phyloP scores from a whole-genome alignment of 2,797 vertebrate genomes.

The Protonibea diacanthus region DNA sequence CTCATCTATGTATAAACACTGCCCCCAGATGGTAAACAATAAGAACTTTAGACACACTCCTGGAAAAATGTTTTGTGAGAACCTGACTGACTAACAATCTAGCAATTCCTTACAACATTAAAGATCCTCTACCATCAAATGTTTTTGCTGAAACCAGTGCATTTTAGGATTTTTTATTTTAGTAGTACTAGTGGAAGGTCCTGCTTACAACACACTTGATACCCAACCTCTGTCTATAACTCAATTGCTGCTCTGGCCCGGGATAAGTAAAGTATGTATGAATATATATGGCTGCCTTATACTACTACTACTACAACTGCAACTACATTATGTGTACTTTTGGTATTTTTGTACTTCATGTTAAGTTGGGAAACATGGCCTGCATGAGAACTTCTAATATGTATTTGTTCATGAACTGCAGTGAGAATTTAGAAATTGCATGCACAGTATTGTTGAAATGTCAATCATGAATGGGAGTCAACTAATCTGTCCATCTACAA shows the following conservation, averaged over 20 bases:
- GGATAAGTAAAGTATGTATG: not conserved
- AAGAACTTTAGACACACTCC: constrained; percentile 1
- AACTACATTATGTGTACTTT: not conserved
- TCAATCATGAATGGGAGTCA: not conserved
- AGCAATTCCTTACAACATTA: not conserved
- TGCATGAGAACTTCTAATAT: not conserved
- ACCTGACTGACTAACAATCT: not conserved
- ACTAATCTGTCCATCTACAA: not conserved
- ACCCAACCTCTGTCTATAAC: not conserved
- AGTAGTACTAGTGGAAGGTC: not conserved
- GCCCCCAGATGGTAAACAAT: constrained; percentile 69
- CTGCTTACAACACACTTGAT: not conserved
- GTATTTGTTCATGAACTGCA: not conserved
- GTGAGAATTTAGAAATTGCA: too few species aligned
- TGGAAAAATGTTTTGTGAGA: not conserved
- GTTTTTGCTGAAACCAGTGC: not conserved
- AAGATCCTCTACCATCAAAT: not conserved
- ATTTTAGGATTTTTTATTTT: not conserved
- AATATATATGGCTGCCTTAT: not conserved
- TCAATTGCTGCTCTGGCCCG: not conserved
- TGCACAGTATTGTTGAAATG: not conserved
- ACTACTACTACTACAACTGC: too few species aligned
- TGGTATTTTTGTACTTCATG: not conserved
- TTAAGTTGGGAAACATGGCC: too few species aligned
- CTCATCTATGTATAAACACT: constrained; percentile 63